phyloP scores from a whole-genome alignment of 2,797 vertebrate genomes.

The Agapornis canus region DNA sequence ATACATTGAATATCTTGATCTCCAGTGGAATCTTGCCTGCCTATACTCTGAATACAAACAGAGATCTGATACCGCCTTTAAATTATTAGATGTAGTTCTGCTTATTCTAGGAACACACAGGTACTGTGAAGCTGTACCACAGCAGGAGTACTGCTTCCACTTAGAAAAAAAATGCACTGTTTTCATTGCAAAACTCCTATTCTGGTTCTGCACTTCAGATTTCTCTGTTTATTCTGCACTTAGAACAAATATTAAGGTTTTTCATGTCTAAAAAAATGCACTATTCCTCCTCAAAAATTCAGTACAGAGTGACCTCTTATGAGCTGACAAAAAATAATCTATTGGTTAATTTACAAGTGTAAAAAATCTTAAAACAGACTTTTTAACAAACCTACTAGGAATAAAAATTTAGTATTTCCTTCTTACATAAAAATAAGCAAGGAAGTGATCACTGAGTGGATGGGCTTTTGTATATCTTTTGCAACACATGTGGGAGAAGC shows the following conservation, averaged over 20 bases:
- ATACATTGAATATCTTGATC: not conserved
- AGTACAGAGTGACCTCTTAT: not conserved
- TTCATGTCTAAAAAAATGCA: not conserved
- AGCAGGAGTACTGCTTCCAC: not conserved
- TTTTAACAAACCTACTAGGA: not conserved
- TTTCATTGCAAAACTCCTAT: not conserved
- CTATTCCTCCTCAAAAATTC: not conserved
- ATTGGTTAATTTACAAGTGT: not conserved
- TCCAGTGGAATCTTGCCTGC: not conserved
- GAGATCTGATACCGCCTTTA: not conserved
- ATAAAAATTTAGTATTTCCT: not conserved
- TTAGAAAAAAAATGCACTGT: not conserved
- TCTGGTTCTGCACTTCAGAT: not conserved
- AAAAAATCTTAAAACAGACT: not conserved
- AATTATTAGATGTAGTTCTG: not conserved
- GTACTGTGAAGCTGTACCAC: not conserved
- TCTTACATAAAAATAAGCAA: not conserved
- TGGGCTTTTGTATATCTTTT: not conserved
- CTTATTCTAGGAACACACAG: not conserved
- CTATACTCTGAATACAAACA: not conserved
- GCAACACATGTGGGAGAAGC: not conserved
- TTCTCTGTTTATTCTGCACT: not conserved
- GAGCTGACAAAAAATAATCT: not conserved
- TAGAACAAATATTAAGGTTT: not conserved
- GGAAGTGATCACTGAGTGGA: not conserved